Base-by-base conservation (phyloP, 2,797 vertebrate genomes). In the Lithobates sylvaticus region DNA sequence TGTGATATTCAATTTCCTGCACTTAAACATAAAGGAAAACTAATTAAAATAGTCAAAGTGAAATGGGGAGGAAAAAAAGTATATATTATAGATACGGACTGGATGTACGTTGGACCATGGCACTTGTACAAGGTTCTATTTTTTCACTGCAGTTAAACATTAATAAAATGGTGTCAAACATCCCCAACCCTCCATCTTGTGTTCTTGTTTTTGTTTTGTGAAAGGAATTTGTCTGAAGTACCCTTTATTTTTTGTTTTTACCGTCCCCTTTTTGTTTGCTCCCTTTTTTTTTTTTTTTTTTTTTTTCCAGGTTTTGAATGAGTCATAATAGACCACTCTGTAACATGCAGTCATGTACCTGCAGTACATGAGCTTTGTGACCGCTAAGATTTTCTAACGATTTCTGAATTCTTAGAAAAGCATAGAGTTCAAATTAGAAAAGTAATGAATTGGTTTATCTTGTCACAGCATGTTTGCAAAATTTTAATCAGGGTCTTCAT, bases 121-220 rank as follows among this genome's bases (percentile, higher is more conserved):
- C 96, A 96, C 97, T 97, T 97, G 97, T 97, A 96, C 95, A 94
- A 97, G 96, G 96, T 97, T 98, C 90, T 98, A 97, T 98, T 99
- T 99, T 99, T 99, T 97, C 97, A 99, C 96, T 97, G 95, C 96
- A 96, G 95, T 96, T 96, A 95, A 96, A 94, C 95, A 95, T 93
- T 88, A 97, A 96, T 97, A 96, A 97, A 97, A 95, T 94, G 92
- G 94, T 97, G 94, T 97, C 95, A 97, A 96, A 98, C 95, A 96
- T 98, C 97, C 96, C 94, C 91, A 92, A 90, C 91, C 93, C 88
- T 92, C 90, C 90, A 94, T 88, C 90, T 88, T 95, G 95, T 91
- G 87, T 91, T 83, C 77, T 90, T 84, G 13, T 88, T 76, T 36
- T 82, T 69, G 32, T 61, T 84, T 21, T 44, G 42, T 68, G 26